phyloP scores from a whole-genome alignment of 2,113 vertebrate species.

The Synchiropus splendidus region DNA sequence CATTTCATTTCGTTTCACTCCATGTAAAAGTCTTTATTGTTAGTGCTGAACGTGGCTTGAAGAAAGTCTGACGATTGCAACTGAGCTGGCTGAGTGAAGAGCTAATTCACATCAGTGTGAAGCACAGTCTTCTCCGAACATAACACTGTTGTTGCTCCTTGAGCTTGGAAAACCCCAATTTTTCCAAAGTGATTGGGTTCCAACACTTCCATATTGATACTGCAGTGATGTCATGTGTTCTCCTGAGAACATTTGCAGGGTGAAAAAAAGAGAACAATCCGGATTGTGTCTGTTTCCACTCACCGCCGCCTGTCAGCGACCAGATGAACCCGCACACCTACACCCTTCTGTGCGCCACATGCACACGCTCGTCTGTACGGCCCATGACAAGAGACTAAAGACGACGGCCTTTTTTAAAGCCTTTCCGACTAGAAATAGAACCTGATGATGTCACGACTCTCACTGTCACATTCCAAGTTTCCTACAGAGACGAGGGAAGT shows the following conservation, averaged over 20 bases:
- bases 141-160: slow-evolving; percentile 12
- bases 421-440: neutral
- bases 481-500: slow-evolving; percentile 19
- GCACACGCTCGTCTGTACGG: neutral
- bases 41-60: no score
- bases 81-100: no score
- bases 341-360: neutral
- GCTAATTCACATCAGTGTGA: no score
- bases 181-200: slow-evolving; percentile 19
- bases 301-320: slow-evolving; percentile 2
- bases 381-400: neutral
- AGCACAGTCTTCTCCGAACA: slow-evolving; percentile 11
- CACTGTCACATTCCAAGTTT: slow-evolving; percentile 18
- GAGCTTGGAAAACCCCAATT: slow-evolving; percentile 14
- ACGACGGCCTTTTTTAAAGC: neutral
- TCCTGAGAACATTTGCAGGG: slow-evolving; percentile 3
- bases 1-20: no score
- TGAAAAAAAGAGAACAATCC: slow-evolving; percentile 6
- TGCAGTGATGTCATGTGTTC: slow-evolving; percentile 11
- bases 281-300: slow-evolving; percentile 8
- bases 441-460: slow-evolving; percentile 36
- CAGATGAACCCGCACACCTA: slow-evolving; percentile 1
- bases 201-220: slow-evolving; percentile 12
- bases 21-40: no score
- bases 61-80: no score